Conservation (phyloP, 2,797 vertebrate genomes). For the Sarcophilus harrisii region DNA sequence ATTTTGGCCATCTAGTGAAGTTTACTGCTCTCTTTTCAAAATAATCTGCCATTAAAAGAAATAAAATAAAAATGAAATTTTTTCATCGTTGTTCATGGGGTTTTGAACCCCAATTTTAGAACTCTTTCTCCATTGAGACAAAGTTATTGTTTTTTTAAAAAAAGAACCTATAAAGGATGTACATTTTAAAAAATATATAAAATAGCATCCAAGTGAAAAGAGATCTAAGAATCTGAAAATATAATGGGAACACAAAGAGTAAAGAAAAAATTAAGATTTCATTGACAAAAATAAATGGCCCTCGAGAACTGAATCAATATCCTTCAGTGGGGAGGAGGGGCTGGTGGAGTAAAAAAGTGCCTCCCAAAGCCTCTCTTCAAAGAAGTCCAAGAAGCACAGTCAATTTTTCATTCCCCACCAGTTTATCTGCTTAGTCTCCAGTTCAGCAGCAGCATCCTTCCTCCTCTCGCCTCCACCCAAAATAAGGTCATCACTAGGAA, state of each 20-base stretch:
- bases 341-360: background rate
- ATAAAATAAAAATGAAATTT: background rate
- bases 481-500: background rate
- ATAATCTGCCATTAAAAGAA: background rate
- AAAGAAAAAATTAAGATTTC: background rate
- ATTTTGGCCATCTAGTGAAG: background rate
- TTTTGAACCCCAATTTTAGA: background rate
- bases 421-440: background rate
- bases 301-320: background rate
- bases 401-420: background rate
- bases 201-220: background rate
- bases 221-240: background rate
- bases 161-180: background rate
- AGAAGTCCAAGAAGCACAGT: background rate
- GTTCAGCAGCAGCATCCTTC: background rate
- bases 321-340: background rate
- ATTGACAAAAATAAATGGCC: background rate
- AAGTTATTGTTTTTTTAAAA: background rate
- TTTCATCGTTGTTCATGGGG: background rate
- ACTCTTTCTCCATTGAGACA: background rate
- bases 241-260: background rate
- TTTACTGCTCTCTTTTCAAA: background rate
- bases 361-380: background rate
- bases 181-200: background rate
- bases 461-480: too few species aligned